Base-by-base conservation (phyloP, 1,140 invertebrate genomes). In the Trichonephila clavipes region DNA sequence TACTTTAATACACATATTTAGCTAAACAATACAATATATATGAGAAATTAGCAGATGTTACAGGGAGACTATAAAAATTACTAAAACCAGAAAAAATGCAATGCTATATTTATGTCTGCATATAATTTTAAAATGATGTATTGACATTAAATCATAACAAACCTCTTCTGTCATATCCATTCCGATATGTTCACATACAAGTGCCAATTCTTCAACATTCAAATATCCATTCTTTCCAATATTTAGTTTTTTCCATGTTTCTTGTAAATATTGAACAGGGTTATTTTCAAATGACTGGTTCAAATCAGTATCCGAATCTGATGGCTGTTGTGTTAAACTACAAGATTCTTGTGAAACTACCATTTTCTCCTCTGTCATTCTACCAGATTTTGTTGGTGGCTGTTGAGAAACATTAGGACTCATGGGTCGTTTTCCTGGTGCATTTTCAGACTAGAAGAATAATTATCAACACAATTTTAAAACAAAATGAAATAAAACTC, bases 111-210 rank as follows among this genome's bases (percentile, higher is more conserved):
- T 51, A 51, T 51, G 7, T 51, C 51, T 51, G 10, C 7, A 51
- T 10, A 51, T 5, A 51, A 51, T 51, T 51, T 10, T 51, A 51
- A 51, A 51, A 51, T 51, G 51, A 10, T 51, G 7, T 51, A 51
- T 7, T 10, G 10, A 5, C 51, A 28, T 62, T 18, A 69, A 28
- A 10, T 69, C 12, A 69, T 10, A 2, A 24, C 24, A 69, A 94
- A 97, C 97, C 94, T 96, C 96, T 94, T 97, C 96, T 72, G 96
- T 96, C 94, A 97, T 96, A 92, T 96, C 96, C 96, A 97, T 96
- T 12, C 97, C 97, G 89, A 97, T 97, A 94, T 97, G 96, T 94
- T 96, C 95, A 95, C 97, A 97, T n/a, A 97, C 96, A 82, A 96
- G 95, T 40, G 96, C 96, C 51, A 97, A 95, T 95, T 97, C 97